Conservation (phyloP, 2,888 invertebrate genomes). For the Drosophila lutescens region DNA sequence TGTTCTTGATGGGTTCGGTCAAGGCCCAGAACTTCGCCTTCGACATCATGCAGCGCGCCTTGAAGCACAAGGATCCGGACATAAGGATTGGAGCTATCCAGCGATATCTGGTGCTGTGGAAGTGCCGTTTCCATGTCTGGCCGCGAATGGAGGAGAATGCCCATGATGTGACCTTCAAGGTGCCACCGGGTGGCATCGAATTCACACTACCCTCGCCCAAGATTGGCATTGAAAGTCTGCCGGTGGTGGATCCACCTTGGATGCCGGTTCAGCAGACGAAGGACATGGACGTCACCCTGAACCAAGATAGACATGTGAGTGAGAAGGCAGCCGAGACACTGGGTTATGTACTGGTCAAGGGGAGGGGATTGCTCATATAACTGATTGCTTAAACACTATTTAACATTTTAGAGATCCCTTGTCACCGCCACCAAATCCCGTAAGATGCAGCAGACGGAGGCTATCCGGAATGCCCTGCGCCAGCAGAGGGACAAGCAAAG, state of each 20-base stretch:
- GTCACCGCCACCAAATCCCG: constrained; percentile 99
- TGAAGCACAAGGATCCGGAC: constrained; percentile 93
- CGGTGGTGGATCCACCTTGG: constrained; percentile 99
- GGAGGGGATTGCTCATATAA: constrained; percentile 1
- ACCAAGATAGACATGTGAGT: constrained; percentile 97
- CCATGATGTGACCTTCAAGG: constrained; percentile 95
- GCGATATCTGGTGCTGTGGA: constrained; percentile 97
- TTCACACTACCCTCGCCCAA: constrained; percentile 99
- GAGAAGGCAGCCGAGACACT: constrained; percentile 40
- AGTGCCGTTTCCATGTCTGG: constrained; percentile 99
- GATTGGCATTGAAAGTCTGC: constrained; percentile 97
- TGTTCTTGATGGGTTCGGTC: constrained; percentile 97
- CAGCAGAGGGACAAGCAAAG: constrained; percentile 98
- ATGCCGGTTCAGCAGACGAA: constrained; percentile 98
- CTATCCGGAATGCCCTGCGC: constrained; percentile 96
- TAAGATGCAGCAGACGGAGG: constrained; percentile 99
- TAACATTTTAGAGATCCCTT: constrained; percentile 89
- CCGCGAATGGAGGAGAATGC: constrained; percentile 99
- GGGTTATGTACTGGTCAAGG: constrained; percentile 28
- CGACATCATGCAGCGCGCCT: constrained; percentile 94
- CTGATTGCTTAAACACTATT: neutral
- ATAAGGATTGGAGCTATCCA: constrained; percentile 93
- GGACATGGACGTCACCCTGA: constrained; percentile 99
- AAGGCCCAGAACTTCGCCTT: constrained; percentile 95
- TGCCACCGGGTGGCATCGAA: constrained; percentile 99